Base-by-base conservation (phyloP, 53 echinoderm and acorn worm genomes). In the Hippasteria phrygiana region DNA sequence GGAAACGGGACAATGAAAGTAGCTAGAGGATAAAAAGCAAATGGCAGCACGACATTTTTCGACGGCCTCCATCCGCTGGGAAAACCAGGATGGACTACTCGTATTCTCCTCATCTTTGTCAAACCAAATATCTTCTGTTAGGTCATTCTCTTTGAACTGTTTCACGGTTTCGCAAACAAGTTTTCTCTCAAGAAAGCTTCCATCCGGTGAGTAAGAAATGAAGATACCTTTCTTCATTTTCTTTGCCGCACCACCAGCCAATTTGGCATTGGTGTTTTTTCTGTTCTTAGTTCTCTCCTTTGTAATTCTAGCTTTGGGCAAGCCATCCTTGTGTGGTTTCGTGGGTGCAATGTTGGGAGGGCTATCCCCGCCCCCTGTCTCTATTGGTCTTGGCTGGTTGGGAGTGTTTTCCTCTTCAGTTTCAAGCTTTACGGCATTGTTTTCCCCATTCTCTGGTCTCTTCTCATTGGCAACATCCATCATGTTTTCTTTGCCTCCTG, bases 51-150 rank as follows among this genome's bases (percentile, higher is more conserved):
- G 74, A 53, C 98, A 98, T 74, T 91, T 91, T 50, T 98, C 98
- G 0, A 94, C 94, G 1, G 93, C 93, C 63, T 98, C 98, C 98
- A 98, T 94, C 35, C 98, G 92, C 84, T 98, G 95, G 0, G 98
- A 96, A 64, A 98, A 96, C 98, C 98, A 98, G 0, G 95, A 83
- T 9, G 95, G 94, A 72, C 93, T 95, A 73, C 92, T 91, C 37
- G 95, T 96, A 48, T 96, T 97, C 53, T 93, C 87, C 48, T 98
- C 98, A 56, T 95, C 98, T 47, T 94, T 98, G 75, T 98, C 98
- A 77, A 98, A 98, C 98, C 98, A 98, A 64, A 98, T 88, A 66
- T 98, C 98, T 72, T 98, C 98, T 4, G 76, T 87, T 28, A 98
- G 75, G 54, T 94, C 92, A 56, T 95, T 98, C 85, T 98, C 98